Evolutionary conservation across 2,888 invertebrate genomes (phyloP).

Genomic region (Stenchaetothrips biformis): DNA sequence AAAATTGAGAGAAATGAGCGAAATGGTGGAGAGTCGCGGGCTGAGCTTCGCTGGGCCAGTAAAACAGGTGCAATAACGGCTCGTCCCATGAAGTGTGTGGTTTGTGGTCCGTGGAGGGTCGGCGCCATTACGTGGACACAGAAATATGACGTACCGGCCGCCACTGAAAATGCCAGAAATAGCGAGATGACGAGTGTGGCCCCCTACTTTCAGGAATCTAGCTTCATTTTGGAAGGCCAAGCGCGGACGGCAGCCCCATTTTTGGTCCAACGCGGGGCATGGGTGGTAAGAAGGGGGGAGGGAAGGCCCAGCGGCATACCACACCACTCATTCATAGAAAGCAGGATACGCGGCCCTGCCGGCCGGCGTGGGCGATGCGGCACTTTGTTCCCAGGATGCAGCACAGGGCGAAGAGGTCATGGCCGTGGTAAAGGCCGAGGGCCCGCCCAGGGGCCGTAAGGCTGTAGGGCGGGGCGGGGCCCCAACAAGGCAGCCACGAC

Average conservation of each 20-base stretch:
- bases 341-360: background rate
- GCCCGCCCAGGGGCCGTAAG: too few species aligned
- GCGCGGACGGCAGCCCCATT: too few species aligned
- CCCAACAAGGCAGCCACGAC: too few species aligned
- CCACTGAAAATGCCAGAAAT: too few species aligned
- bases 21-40: background rate
- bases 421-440: too few species aligned
- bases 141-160: too few species aligned
- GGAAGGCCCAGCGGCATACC: background rate
- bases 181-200: too few species aligned
- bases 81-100: background rate
- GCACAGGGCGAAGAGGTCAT: background rate
- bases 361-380: background rate
- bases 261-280: too few species aligned
- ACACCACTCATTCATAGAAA: background rate
- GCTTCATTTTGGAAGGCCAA: too few species aligned
- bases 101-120: background rate
- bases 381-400: constrained; percentile 22
- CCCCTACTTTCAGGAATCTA: too few species aligned
- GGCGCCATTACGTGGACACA: too few species aligned
- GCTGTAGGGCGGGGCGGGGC: too few species aligned
- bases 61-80: background rate
- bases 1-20: background rate
- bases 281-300: background rate
- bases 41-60: background rate